Evolutionary conservation across 2,797 vertebrate species (phyloP).

Genomic region (Trichosurus vulpecula): DNA sequence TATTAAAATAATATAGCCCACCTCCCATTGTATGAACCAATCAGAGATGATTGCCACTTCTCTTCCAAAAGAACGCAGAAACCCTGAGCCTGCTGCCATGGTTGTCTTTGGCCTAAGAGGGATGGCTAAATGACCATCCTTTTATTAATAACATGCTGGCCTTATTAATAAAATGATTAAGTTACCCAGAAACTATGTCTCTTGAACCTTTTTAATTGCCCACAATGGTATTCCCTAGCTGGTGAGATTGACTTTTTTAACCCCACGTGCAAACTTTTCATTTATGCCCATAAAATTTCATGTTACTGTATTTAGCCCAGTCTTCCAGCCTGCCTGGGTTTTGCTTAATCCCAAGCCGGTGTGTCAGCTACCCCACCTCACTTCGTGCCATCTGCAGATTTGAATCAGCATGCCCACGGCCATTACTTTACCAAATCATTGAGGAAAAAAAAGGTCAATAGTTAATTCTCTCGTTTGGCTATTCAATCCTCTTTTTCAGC

Average conservation of each 20-base stretch:
- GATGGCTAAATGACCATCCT: not conserved
- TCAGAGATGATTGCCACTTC: not conserved
- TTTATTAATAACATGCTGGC: not conserved
- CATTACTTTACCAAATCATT: not conserved
- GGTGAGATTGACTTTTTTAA: not conserved
- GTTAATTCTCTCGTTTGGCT: not conserved
- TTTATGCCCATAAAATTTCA: not conserved
- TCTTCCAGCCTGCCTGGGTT: not conserved
- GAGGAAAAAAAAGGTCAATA: not conserved
- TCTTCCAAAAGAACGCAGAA: not conserved
- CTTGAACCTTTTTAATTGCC: not conserved
- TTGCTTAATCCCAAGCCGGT: not conserved
- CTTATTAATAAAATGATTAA: not conserved
- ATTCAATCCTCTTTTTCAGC: not conserved
- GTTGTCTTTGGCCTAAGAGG: not conserved
- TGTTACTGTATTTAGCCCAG: not conserved
- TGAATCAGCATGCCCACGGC: not conserved
- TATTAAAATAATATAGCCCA: too few relatives aligned
- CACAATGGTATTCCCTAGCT: not conserved
- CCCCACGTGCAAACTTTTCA: not conserved
- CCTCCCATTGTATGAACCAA: not conserved
- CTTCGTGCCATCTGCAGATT: not conserved
- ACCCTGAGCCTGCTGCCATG: not conserved
- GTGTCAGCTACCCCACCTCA: not conserved
- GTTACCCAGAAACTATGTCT: not conserved